A percentile compares a stretch with the other conserved stretches of the same genome.
These are phyloP conservation scores for Pseudachorutes palmiensis DNA, from an alignment of 1,140 invertebrate genomes.

Conservation along the genomic window DNA sequence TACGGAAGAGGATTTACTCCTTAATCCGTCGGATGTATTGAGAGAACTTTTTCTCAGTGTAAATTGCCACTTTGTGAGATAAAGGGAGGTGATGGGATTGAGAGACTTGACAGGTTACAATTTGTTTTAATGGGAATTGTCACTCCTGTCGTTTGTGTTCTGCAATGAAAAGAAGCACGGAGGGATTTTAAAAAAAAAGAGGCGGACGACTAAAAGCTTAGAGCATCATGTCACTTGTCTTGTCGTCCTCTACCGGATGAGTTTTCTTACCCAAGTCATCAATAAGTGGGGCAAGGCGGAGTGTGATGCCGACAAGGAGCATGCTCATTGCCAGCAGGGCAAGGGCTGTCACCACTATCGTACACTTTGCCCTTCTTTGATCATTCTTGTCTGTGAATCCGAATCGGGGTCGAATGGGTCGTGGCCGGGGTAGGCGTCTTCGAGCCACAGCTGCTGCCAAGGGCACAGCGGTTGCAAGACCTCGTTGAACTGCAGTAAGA, in stretches of 20 bases:
- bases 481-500: conserved; percentile 36
- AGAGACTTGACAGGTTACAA: too few relatives aligned
- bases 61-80: neutral
- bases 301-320: conserved; percentile 74
- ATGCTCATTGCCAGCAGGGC: conserved; percentile 75
- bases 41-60: neutral
- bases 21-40: too few relatives aligned
- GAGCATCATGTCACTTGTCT: neutral
- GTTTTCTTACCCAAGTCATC: conserved; percentile 75
- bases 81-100: neutral
- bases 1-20: neutral
- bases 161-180: neutral
- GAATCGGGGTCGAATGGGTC: conserved; percentile 32
- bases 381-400: conserved; percentile 37
- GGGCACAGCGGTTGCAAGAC: conserved; percentile 35
- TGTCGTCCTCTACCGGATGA: too few relatives aligned
- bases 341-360: conserved; percentile 79
- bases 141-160: neutral
- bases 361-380: conserved; percentile 62
- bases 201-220: neutral
- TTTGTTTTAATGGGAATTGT: neutral
- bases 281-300: conserved; percentile 81
- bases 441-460: conserved; percentile 35
- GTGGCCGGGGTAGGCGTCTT: conserved; percentile 31
- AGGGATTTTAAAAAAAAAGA: neutral